Base-by-base conservation (phyloP, 1,140 invertebrate species). In the Dreissena rostriformis region DNA sequence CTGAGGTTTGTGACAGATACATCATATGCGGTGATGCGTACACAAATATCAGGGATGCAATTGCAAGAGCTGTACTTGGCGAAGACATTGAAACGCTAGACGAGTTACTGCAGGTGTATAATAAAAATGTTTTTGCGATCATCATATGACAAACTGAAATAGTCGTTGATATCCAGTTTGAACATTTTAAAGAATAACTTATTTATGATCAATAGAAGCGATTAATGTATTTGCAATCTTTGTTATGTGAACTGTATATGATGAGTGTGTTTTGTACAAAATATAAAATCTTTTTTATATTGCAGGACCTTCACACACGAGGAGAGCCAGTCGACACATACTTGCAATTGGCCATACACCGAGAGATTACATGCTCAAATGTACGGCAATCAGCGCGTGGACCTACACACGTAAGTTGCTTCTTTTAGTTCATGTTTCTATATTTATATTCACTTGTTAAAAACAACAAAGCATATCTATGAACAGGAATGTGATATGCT, bases 361-460 rank as follows among this genome's bases (percentile, higher is more conserved):
- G 88, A 77, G 88, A 91, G 71, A 75, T 91, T 39, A 88, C 86
- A 22, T 76, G 88, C 71, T 85, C 82, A 1, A 51, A 81, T 52
- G 12, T 89, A 4, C 82, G 83, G 52, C 75, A 82, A 71, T 57
- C 76, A n/a, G 28, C 61, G 17, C 52, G 81, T 26, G 83, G 82
- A 29, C 67, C 80, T 53, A 63, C 86, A 57, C 24, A 86, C 39
- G 84, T 88, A 73, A 52, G 22, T 5, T 12, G 8, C n/a, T 49
- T n/a, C 10, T 72, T 28, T 14, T 29, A 51, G 6, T 49, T 72
- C 17, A 72, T 72, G 24, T 49, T 51, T 49, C 6, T 28, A n/a
- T 39, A 39, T 39, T 65, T 15, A 22, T 11, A 15, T 55, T 5
- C 8, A 51, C 8, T 24, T 55, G 15, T 8, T 39, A 39, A 19